These are phyloP conservation scores for Danaus chrysippus DNA, from an alignment of 2,888 invertebrate species.

Conservation along the genomic window DNA sequence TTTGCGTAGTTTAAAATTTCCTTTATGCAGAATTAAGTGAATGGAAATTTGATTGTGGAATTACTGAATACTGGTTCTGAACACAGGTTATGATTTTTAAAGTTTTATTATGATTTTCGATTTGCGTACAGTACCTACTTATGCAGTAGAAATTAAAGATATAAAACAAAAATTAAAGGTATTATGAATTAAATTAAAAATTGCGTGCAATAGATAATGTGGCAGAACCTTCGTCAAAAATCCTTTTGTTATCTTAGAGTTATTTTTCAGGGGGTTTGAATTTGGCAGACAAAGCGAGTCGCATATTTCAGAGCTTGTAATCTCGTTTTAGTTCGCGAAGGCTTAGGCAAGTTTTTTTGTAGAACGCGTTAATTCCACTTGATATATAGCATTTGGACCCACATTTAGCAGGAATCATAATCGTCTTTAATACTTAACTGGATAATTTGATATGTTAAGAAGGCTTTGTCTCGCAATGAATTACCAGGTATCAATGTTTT, in stretches of 20 bases:
- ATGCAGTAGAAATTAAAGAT: background rate
- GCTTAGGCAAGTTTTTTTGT: slow-evolving; percentile 55
- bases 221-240: slow-evolving; percentile 43
- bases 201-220: slow-evolving; percentile 23
- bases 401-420: slow-evolving; percentile 36
- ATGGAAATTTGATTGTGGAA: too few relatives aligned
- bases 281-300: slow-evolving; percentile 65
- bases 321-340: slow-evolving; percentile 63
- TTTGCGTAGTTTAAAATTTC: too few relatives aligned
- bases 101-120: too few relatives aligned
- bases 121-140: too few relatives aligned
- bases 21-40: too few relatives aligned
- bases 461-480: slow-evolving; percentile 2
- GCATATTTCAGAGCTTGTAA: slow-evolving; percentile 69
- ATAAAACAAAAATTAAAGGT: slow-evolving; percentile 12
- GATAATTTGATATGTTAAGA: slow-evolving; percentile 24
- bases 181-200: slow-evolving; percentile 24
- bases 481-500: too few relatives aligned
- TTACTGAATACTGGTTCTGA: too few relatives aligned
- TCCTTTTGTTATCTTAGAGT: slow-evolving; percentile 68
- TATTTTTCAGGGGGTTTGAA: slow-evolving; percentile 67
- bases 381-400: slow-evolving; percentile 44
- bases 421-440: slow-evolving; percentile 23
- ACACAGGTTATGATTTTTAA: too few relatives aligned
- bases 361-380: slow-evolving; percentile 45